Evolutionary conservation across 2,888 invertebrate species (phyloP), one percentile per base, ranked within the genome.

Genomic region (Panzeria rudis): DNA sequence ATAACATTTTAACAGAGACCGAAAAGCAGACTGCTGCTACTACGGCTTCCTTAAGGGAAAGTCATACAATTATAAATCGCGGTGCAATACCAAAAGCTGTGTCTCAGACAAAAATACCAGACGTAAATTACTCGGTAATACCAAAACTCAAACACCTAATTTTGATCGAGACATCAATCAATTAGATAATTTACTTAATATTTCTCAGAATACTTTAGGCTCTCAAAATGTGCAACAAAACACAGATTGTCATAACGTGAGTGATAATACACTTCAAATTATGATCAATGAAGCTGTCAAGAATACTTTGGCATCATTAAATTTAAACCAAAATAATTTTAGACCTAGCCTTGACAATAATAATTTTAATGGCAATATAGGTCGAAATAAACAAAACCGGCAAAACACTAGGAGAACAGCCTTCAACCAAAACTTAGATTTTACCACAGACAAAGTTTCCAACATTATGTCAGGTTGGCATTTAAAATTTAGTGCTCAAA

Each of bases 401-500:
- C 35, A n/a, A 41, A 41, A 72, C 41, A 15, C 3, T 64, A 59
- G 41, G 5, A 38, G 35, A 15, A 20, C 20, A 25, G 7, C 0
- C 2, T 44, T 11, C 17, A 44, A 59, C 44, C 44, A 41, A 13
- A 47, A 47, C 11, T n/a, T 47, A n/a, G 32, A 72, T 15, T 17
- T 56, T n/a, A 56, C 41, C 6, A 38, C 59, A 7, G 59, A 72
- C 15, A 56, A 17, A 72, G 25, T 41, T 25, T 41, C 71, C 2
- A 25, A 15, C 2, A 56, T 71, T 7, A 62, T 62, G 20, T 41
- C 38, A 9, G 62, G 38, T 2, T 61, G 35, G 35, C 61, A 61
- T 20, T 20, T 71, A 23, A 35, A 71, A 25, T 56, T 56, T 59
- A 72, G n/a, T 20, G 59, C 59, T 11, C 56, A 72, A 25, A 32